These are phyloP conservation scores for Sipha flava DNA, from an alignment of 1,140 invertebrate species.

Conservation along the genomic window DNA sequence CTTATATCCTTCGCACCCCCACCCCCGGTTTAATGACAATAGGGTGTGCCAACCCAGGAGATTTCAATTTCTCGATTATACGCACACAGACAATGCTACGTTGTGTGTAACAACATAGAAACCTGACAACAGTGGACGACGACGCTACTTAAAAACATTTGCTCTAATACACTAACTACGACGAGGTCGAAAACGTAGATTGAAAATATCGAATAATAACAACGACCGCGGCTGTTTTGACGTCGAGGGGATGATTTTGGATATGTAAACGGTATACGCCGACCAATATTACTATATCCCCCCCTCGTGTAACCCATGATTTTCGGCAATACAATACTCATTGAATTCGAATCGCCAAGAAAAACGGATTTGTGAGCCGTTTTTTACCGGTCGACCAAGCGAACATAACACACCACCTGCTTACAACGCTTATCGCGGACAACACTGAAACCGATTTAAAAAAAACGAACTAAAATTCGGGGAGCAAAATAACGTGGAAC, in stretches of 20 bases:
- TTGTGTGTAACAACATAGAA: not conserved
- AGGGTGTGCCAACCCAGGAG: slow-evolving; percentile 7
- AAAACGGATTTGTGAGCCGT: not conserved
- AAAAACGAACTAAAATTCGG: not conserved
- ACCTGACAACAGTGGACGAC: not conserved
- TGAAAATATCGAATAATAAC: not conserved
- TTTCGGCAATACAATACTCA: too few relatives aligned
- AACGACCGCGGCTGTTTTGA: not conserved
- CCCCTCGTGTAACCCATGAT: too few relatives aligned
- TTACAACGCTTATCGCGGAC: not conserved
- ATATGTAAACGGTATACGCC: too few relatives aligned
- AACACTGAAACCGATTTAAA: not conserved
- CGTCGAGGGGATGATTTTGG: not conserved
- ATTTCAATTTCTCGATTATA: slow-evolving; percentile 6
- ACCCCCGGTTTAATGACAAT: not conserved
- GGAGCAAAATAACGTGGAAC: not conserved
- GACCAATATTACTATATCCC: too few relatives aligned
- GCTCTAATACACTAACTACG: not conserved
- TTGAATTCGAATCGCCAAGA: not conserved
- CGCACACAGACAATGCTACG: not conserved
- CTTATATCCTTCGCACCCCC: not conserved
- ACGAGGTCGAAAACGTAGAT: not conserved
- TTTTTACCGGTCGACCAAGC: not conserved
- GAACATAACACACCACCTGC: not conserved
- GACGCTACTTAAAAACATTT: not conserved